Base-by-base conservation (phyloP, 2,888 invertebrate genomes). In the Ariolimax columbianus region DNA sequence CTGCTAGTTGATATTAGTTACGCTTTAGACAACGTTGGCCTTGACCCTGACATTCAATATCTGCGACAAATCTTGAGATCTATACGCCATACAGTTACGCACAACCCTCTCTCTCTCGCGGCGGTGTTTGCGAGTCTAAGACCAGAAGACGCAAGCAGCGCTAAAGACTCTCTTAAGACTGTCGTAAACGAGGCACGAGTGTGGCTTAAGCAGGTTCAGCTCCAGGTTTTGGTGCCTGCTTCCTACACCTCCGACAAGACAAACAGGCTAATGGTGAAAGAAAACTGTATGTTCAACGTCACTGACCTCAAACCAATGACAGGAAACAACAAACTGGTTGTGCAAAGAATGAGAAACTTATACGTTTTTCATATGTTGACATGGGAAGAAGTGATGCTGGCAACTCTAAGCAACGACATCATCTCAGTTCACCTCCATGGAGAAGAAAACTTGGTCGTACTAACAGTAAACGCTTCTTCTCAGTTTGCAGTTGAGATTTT, bases 121-220 rank as follows among this genome's bases (percentile, higher is more conserved):
- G 85, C 87, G 1, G 77, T 87, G 66, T 68, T 87, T 75, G 82
- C 87, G 30, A 84, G 86, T 17, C 84, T 81, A 43, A 77, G 86
- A 38, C 26, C 66, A n/a, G 30, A 63, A 30, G 83, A 80, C 23
- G 38, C 40, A 14, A 63, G 72, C 38, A 33, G 33, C 19, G 70
- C 63, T 30, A 78, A 78, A 17, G 82, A 79, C 47, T 73, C 78
- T 2, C 80, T 86, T n/a, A 75, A 9, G 36, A 38, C 36, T 43
- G 68, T 85, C 11, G 63, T 85, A 0, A 40, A 68, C 7, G 88
- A 88, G 70, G 86, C 88, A 0, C 66, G 85, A 26, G 82, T 72
- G 17, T 88, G 88, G 87, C 78, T 88, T 80, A 87, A 86, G 51
- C 87, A 88, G 78, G 86, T 88, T 40, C 87, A 87, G 55, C 77